These are phyloP conservation scores for Macrobrachium nipponense DNA, from an alignment of 1,140 invertebrate species.

Conservation along the genomic window DNA sequence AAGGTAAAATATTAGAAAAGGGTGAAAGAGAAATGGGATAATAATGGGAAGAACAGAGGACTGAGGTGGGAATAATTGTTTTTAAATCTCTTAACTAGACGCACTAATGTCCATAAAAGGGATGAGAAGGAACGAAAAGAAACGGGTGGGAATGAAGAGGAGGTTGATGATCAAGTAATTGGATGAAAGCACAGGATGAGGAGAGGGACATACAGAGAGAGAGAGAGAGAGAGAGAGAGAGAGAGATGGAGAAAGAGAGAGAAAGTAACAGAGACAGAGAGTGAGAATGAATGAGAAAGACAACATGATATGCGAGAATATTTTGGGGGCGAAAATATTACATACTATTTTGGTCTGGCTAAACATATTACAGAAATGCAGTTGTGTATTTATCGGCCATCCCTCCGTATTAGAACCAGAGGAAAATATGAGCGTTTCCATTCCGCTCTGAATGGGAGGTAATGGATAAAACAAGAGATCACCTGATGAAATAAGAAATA, in stretches of 20 bases:
- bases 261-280: constrained; percentile 22
- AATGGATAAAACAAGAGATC: too few species aligned
- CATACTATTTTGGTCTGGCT: too few species aligned
- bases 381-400: too few species aligned
- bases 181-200: constrained; percentile 1
- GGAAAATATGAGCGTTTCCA: too few species aligned
- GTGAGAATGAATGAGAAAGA: constrained; percentile 23
- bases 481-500: too few species aligned
- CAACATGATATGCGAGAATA: constrained; percentile 5
- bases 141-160: background rate
- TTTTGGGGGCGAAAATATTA: too few species aligned
- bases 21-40: constrained; percentile 39
- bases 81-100: too few species aligned
- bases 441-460: too few species aligned
- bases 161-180: background rate
- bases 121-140: constrained; percentile 23
- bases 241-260: constrained; percentile 35
- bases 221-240: constrained; percentile 9
- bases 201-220: background rate
- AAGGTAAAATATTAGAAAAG: constrained; percentile 40
- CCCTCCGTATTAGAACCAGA: too few species aligned
- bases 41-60: constrained; percentile 32
- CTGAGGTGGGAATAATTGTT: too few species aligned
- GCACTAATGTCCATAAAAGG: background rate
- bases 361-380: too few species aligned